Base-by-base conservation (phyloP, 2,113 vertebrate species). In the Dermatemys mawii region DNA sequence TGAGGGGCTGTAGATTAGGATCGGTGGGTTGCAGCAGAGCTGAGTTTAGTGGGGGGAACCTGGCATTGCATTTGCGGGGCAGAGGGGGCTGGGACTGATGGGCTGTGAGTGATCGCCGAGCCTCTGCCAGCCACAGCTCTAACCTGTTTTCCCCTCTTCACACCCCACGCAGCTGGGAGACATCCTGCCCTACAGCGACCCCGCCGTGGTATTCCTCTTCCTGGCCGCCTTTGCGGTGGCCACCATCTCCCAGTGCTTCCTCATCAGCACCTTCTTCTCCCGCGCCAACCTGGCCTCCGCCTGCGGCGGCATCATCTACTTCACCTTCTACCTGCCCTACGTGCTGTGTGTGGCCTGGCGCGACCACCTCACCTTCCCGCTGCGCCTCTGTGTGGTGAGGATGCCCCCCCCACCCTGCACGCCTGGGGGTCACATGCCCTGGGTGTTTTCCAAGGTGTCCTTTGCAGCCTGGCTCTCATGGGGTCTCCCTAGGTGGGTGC, bases 201-300 rank as follows among this genome's bases (percentile, higher is more conserved):
- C 99, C 0, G 53, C 93, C 0, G 97, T 99, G 53, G 92, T 99
- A 83, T 99, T 99, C 97, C 97, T 99, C 93, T 99, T 99, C 97
- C 94, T 99, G 29, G 93, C 92, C 5, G 97, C 99, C 12, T 99
- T 99, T 87, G 98, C 99, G 0, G 98, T 99, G 10, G 99, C 99
- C 90, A 99, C 99, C 16, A 99, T 99, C 98, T 98, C 98, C 97
- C 99, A 99, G 95, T 99, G 99, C 84, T 99, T 99, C 97, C 98
- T 99, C 94, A 98, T 99, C 96, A 99, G 99, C 92, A 97, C 98
- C 75, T 99, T 99, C 95, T 99, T 99, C 97, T 99, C 98, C 24
- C 98, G 96, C 0, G 99, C 99, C 90, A 99, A 99, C 98, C 98
- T 99, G 96, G 99, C 99, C 3, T 98, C 99, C 0, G 99, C 99